Conservation (phyloP, 2,113 vertebrate genomes). For the Centropristis striata region DNA sequence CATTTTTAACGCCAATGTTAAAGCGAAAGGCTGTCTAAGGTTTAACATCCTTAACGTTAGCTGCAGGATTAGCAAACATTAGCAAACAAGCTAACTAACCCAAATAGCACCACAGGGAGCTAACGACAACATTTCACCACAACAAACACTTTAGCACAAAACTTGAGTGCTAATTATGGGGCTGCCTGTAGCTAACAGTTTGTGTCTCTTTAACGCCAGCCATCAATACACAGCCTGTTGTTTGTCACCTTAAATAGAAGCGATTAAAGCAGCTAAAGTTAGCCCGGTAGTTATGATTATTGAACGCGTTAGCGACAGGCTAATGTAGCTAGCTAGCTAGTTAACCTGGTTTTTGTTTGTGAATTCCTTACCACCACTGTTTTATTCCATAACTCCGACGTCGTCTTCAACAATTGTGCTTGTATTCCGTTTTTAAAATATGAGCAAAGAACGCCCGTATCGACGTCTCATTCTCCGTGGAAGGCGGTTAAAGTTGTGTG, state of each 20-base stretch:
- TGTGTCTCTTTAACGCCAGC: not conserved
- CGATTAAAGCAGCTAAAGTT: constrained; percentile 13
- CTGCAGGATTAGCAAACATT: constrained; percentile 27
- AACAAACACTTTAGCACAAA: constrained; percentile 6
- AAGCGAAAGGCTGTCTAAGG: too few relatives aligned
- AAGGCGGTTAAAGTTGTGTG: not conserved
- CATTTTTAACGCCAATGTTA: not conserved
- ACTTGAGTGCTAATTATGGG: not conserved
- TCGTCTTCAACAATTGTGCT: too few relatives aligned
- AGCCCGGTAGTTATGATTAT: constrained; percentile 14
- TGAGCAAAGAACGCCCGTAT: not conserved
- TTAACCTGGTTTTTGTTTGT: constrained; percentile 27
- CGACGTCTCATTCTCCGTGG: not conserved
- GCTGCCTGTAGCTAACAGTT: not conserved
- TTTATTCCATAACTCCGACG: constrained; percentile 61
- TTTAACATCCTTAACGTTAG: not conserved
- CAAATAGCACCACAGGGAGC: not conserved
- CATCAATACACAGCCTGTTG: not conserved
- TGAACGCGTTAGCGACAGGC: constrained; percentile 43
- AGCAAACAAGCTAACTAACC: constrained; percentile 42
- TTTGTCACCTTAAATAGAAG: constrained; percentile 1
- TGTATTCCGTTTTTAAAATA: not conserved
- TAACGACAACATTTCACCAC: not conserved
- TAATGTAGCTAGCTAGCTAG: constrained; percentile 44
- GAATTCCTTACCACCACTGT: constrained; percentile 43